Evolutionary conservation across 2,797 vertebrate species (phyloP), one percentile per base, ranked within the genome.

Genomic region (Eurystomus glaucurus): DNA sequence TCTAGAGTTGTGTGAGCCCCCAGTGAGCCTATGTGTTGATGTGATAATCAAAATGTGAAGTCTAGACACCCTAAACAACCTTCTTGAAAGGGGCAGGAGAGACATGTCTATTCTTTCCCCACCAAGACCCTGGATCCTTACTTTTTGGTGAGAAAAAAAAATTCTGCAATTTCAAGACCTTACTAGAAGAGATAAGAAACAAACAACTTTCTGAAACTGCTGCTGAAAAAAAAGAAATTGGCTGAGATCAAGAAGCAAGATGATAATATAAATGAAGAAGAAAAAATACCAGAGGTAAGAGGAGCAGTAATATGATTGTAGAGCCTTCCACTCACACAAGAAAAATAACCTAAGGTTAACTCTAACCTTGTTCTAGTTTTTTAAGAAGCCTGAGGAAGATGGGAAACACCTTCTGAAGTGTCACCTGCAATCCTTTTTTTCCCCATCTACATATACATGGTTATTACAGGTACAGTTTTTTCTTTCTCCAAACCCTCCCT

Each of bases 281-380:
- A 50, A 77, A 41, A 61, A 80, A 37, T 20, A 71, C 4, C 15
- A 68, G 39, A 83, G 39, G 4, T 35, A 48, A 88, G 55, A 84
- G 31, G 22, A 86, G 10, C 20, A 55, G 37, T 28, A 61, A 35
- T 39, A 80, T 16, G 14, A 35, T 14, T 61, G 19, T 74, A 78
- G 60, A 79, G 8, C 74, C 17, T 2, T 89, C 41, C 51, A 65
- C 26, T 52, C 31, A 33, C 28, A 86, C 26, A 62, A 29, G 61
- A 65, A 71, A 81, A 85, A 93, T 41, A 85, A 91, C 35, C 31
- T 14, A 74, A 78, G 85, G 89, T 96, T 97, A 92, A 78, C 54
- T 93, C 55, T 96, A 94, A 96, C 88, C 93, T 89, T 95, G 75
- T 84, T 95, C 70, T 83, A 82, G 9, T 51, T 78, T 95, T 97